phyloP scores from a whole-genome alignment of 2,797 vertebrate species.

The Rhabdomys pumilio region DNA sequence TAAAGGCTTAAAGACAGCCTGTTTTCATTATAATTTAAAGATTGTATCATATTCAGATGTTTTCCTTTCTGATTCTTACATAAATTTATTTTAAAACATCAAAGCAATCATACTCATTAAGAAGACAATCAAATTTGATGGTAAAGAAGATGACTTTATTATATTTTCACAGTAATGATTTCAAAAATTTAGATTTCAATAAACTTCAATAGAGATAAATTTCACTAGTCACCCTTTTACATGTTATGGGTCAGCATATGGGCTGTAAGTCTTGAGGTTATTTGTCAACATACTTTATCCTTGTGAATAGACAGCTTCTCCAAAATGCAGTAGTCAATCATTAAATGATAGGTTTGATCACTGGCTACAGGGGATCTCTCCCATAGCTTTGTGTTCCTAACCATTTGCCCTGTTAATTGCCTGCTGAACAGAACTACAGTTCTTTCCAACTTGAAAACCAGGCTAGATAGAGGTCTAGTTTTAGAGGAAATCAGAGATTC shows the following conservation, averaged over 20 bases:
- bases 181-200: neutral
- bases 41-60: neutral
- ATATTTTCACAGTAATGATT: neutral
- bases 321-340: neutral
- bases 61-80: neutral
- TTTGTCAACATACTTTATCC: neutral
- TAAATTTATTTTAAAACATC: neutral
- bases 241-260: neutral
- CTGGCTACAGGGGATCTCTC: neutral
- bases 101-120: neutral
- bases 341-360: neutral
- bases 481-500: neutral
- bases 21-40: constrained; percentile 12
- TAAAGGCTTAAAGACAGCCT: neutral
- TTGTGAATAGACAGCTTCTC: neutral
- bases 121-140: neutral
- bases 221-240: neutral
- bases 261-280: neutral
- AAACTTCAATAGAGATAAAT: neutral
- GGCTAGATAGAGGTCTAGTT: neutral
- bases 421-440: neutral
- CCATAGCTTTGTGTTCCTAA: neutral
- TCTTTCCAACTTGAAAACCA: neutral
- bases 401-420: neutral
- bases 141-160: neutral